Conservation (phyloP, 2,888 invertebrate species). For the Brassicogethes aeneus region DNA sequence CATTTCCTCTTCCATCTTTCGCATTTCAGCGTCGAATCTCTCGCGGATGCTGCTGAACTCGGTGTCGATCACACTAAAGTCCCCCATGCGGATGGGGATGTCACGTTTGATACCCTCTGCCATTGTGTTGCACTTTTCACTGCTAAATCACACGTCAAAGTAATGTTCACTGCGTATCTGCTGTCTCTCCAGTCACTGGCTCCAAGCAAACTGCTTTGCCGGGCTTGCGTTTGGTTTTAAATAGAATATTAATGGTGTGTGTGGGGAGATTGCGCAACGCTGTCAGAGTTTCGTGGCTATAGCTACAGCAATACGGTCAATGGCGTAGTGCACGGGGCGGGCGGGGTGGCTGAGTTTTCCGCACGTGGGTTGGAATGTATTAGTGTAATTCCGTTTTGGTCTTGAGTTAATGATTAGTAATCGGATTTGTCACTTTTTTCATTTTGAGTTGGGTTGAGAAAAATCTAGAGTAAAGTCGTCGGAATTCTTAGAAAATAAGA, state of each 20-base stretch:
- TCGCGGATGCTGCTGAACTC: conserved; percentile 95
- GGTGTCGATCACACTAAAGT: conserved; percentile 91
- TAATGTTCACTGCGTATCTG: background rate
- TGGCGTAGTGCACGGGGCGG: background rate
- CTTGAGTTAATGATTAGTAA: too few relatives aligned
- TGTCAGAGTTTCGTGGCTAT: too few relatives aligned
- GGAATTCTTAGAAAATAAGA: too few relatives aligned
- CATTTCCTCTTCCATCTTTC: conserved; percentile 98
- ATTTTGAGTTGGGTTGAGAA: too few relatives aligned
- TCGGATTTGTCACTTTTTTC: too few relatives aligned
- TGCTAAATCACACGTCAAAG: too few relatives aligned
- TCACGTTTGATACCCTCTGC: conserved; percentile 72
- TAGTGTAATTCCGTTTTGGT: too few relatives aligned
- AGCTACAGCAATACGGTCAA: too few relatives aligned
- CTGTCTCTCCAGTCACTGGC: conserved; percentile 7
- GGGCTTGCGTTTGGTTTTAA: conserved; percentile 31
- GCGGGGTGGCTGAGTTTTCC: background rate
- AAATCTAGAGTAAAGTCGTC: too few relatives aligned
- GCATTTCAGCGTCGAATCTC: conserved; percentile 93
- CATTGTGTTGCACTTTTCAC: conserved; percentile 45
- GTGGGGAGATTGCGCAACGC: conserved; percentile 31
- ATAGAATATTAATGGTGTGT: conserved; percentile 27
- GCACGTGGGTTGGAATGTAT: too few relatives aligned
- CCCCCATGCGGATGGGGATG: conserved; percentile 89
- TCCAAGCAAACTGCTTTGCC: conserved; percentile 10